phyloP scores from a whole-genome alignment of 2,888 invertebrate species.

The Idaea dimidiata region DNA sequence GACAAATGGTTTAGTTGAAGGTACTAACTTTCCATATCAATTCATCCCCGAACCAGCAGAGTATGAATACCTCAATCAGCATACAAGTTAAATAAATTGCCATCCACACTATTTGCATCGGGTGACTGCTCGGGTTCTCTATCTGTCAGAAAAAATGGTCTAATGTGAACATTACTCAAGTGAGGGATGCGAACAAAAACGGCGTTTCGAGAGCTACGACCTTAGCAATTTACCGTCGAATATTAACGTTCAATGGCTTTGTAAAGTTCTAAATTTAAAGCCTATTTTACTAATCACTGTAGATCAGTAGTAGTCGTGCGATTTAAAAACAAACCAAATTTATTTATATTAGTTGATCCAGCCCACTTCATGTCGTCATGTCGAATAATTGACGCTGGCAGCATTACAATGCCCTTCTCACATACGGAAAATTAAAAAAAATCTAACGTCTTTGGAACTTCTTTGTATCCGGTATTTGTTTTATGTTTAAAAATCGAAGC shows the following conservation, averaged over 20 bases:
- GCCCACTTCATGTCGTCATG: no score
- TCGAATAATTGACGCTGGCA: no score
- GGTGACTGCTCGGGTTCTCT: slow-evolving; percentile 68
- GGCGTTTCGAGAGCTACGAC: slow-evolving; percentile 24
- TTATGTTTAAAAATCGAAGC: no score
- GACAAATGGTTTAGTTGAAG: slow-evolving; percentile 16
- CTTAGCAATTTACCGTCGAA: slow-evolving; percentile 24
- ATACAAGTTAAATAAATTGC: slow-evolving; percentile 74
- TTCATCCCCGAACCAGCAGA: slow-evolving; percentile 77
- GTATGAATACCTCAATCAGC: slow-evolving; percentile 74
- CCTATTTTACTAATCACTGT: not conserved
- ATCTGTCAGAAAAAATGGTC: slow-evolving; percentile 52
- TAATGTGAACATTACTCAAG: slow-evolving; percentile 30
- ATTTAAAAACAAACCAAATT: not conserved
- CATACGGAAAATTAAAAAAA: no score
- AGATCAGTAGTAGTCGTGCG: not conserved
- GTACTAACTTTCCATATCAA: slow-evolving; percentile 68
- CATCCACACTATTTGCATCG: slow-evolving; percentile 76
- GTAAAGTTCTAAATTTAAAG: not conserved
- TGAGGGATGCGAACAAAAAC: slow-evolving; percentile 28
- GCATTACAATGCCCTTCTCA: no score
- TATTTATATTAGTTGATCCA: no score
- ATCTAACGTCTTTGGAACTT: no score
- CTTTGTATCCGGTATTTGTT: no score
- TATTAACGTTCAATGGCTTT: not conserved